Percentiles rank a stretch among this genome's conserved stretches.
These are phyloP conservation scores for Amniataba percoides DNA, from an alignment of 2,797 vertebrate species.

Conservation along the genomic window DNA sequence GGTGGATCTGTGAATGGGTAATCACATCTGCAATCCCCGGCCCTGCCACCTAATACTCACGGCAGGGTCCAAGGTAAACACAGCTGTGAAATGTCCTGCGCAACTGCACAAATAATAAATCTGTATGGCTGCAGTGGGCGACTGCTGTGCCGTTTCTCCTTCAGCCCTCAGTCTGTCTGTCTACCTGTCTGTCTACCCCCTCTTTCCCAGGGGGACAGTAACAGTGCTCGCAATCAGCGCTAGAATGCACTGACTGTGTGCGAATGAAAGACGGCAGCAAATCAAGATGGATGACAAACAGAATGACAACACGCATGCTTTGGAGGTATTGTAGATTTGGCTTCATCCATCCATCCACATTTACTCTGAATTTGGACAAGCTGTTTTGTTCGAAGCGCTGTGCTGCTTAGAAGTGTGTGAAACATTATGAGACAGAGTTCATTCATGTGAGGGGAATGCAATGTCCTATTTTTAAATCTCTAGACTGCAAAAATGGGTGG, in stretches of 20 bases:
- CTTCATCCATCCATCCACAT: conserved; percentile 56
- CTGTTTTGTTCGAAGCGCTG: conserved; percentile 47
- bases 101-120: conserved; percentile 84
- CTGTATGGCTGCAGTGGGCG: conserved; percentile 70
- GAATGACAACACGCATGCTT: conserved; percentile 48
- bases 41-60: conserved; percentile 86
- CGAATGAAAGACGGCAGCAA: conserved; percentile 63
- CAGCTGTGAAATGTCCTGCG: conserved; percentile 88
- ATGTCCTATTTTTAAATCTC: conserved; percentile 32
- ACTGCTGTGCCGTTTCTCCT: conserved; percentile 72
- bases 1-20: conserved; percentile 78
- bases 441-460: conserved; percentile 51
- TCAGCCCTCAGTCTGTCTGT: conserved; percentile 30
- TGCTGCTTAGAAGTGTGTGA: conserved; percentile 49
- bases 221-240: conserved; percentile 29
- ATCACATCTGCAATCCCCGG: conserved; percentile 82
- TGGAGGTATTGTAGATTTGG: conserved; percentile 46
- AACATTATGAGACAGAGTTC: conserved; percentile 54
- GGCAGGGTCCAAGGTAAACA: conserved; percentile 88
- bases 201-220: conserved; percentile 43
- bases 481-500: conserved; percentile 1
- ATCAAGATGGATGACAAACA: conserved; percentile 67
- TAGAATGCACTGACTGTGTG: conserved; percentile 40
- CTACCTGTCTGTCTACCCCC: conserved; percentile 17
- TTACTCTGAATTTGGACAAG: conserved; percentile 54